Evolutionary conservation across 1,140 invertebrate genomes (phyloP).

Genomic region (Euwallacea similis): DNA sequence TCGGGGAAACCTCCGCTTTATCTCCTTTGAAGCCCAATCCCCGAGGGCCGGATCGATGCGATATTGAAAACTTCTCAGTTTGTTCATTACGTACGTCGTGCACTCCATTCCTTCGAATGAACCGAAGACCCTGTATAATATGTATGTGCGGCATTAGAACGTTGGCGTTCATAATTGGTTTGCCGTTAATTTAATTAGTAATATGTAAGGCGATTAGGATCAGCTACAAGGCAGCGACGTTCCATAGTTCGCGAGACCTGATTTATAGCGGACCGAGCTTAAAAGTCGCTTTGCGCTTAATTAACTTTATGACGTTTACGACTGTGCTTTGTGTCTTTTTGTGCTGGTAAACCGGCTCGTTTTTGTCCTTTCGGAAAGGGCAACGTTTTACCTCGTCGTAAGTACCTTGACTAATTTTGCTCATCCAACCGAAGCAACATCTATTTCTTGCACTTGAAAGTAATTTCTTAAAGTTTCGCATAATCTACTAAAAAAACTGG

Average conservation of each 20-base stretch:
- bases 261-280: slow-evolving; percentile 26
- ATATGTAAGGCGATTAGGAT: slow-evolving; percentile 32
- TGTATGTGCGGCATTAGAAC: neutral
- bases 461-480: no score
- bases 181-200: slow-evolving; percentile 36
- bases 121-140: no score
- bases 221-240: neutral
- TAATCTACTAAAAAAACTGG: no score
- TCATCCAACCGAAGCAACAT: no score
- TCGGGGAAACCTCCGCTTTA: slow-evolving; percentile 38
- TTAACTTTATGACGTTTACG: slow-evolving; percentile 26
- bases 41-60: slow-evolving; percentile 19
- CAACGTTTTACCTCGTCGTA: neutral
- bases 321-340: no score
- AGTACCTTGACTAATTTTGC: neutral
- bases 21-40: slow-evolving; percentile 40
- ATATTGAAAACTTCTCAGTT: slow-evolving; percentile 30
- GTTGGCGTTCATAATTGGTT: slow-evolving; percentile 31
- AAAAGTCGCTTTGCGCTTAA: slow-evolving; percentile 33
- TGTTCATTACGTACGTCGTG: slow-evolving; percentile 5
- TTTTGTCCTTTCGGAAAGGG: no score
- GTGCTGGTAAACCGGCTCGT: no score
- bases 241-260: neutral
- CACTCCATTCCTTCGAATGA: no score
- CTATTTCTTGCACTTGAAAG: no score